These are phyloP conservation scores for Oenanthe oenanthe DNA, from an alignment of 2,113 vertebrate species.

Conservation along the genomic window DNA sequence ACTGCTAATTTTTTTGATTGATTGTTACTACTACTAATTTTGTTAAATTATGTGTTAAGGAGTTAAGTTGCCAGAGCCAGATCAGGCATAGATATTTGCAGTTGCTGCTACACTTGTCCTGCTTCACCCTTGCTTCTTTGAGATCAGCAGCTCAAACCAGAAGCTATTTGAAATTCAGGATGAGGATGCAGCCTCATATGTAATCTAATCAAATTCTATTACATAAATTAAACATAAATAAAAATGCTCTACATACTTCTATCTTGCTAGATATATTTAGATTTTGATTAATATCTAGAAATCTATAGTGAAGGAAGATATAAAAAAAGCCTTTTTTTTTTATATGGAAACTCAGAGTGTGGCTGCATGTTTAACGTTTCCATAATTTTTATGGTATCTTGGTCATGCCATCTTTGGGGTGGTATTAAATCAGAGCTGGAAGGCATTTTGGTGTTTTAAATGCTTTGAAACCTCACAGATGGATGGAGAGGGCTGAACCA, in stretches of 20 bases:
- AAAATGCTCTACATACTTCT: not conserved
- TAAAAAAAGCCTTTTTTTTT: not conserved
- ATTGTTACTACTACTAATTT: not conserved
- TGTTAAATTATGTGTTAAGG: not conserved
- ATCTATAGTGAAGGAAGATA: not conserved
- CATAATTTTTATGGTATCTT: rapidly evolving
- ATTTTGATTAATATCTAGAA: not conserved
- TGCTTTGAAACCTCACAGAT: not conserved
- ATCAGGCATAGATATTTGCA: not conserved
- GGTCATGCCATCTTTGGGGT: not conserved
- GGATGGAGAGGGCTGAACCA: not conserved
- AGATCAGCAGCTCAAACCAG: not conserved
- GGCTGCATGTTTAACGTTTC: not conserved
- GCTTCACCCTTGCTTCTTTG: not conserved
- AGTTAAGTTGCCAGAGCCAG: not conserved
- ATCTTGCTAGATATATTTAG: not conserved
- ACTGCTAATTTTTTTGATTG: not conserved
- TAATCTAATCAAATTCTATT: not conserved
- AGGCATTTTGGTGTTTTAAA: not conserved
- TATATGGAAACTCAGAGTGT: not conserved
- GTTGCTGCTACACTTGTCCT: not conserved
- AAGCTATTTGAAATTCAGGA: not conserved
- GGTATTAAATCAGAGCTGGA: not conserved
- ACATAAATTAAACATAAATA: not conserved
- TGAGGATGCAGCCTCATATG: not conserved